Evolutionary conservation across 1,140 invertebrate genomes (phyloP).

Genomic region (Parasteatoda tepidariorum): DNA sequence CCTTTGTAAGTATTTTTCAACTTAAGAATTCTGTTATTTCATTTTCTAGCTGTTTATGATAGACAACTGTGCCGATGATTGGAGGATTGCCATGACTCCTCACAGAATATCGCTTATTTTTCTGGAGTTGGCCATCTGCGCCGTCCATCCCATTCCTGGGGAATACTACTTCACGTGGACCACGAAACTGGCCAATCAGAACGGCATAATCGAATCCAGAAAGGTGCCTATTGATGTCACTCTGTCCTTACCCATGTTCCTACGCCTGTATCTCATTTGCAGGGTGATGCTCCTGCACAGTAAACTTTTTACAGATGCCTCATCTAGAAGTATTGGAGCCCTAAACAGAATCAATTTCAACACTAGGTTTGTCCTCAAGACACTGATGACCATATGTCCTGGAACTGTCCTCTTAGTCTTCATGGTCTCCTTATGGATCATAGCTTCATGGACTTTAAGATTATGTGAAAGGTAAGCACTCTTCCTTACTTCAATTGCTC

Average conservation of each 20-base stretch:
- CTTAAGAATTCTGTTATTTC: too few relatives aligned
- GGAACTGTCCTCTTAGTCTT: constrained; percentile 97
- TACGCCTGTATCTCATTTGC: constrained; percentile 98
- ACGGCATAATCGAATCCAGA: constrained; percentile 73
- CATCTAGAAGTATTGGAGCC: constrained; percentile 83
- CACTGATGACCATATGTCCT: constrained; percentile 99
- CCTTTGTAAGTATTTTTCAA: too few relatives aligned
- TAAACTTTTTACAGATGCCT: constrained; percentile 98
- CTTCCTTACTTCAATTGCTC: too few relatives aligned
- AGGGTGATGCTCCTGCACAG: constrained; percentile 99
- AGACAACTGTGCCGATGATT: constrained; percentile 99
- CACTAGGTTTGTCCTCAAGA: constrained; percentile 98
- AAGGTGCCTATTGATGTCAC: constrained; percentile 95
- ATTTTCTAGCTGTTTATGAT: constrained; percentile 94
- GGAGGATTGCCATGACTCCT: constrained; percentile 99
- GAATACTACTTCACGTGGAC: constrained; percentile 97
- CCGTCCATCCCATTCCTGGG: constrained; percentile 96
- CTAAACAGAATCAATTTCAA: constrained; percentile 99
- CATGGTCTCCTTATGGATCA: constrained; percentile 99
- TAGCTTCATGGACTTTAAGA: constrained; percentile 97
- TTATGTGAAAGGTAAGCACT: constrained; percentile 94
- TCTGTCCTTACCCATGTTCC: constrained; percentile 98
- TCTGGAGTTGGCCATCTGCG: constrained; percentile 93
- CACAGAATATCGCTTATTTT: constrained; percentile 92
- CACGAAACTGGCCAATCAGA: constrained; percentile 92